Percentiles rank a stretch among this genome's conserved stretches.
Evolutionary conservation across 2,113 vertebrate genomes (phyloP).

Genomic region (Acanthisitta chloris): DNA sequence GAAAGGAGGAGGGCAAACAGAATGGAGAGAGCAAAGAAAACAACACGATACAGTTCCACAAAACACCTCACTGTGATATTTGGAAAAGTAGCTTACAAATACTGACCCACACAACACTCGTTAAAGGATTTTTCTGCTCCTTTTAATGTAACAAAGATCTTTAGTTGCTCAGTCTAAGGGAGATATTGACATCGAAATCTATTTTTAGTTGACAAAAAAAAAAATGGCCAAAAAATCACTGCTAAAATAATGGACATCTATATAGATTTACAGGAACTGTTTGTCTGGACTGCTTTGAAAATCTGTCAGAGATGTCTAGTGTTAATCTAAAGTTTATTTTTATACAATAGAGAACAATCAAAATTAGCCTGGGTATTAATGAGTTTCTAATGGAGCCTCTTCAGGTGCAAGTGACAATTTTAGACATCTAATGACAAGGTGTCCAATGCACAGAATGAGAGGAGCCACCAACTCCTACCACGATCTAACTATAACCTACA

Average conservation of each 20-base stretch:
- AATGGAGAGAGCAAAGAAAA: background rate
- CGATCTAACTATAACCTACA: accelerated
- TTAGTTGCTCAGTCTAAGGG: background rate
- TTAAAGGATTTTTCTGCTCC: background rate
- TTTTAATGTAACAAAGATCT: background rate
- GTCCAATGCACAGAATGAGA: background rate
- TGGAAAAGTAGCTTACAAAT: background rate
- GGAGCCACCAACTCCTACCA: background rate
- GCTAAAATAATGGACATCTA: background rate
- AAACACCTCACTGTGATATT: background rate
- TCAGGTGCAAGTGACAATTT: background rate
- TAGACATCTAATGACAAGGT: background rate
- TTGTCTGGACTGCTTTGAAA: background rate
- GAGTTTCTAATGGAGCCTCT: background rate
- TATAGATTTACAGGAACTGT: background rate
- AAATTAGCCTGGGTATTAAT: background rate
- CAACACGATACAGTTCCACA: background rate
- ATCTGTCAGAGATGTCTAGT: background rate
- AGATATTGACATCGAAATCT: background rate
- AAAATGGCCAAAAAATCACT: background rate
- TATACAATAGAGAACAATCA: background rate
- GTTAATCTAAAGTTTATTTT: background rate
- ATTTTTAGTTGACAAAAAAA: background rate
- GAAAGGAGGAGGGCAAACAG: background rate
- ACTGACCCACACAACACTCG: background rate